Evolutionary conservation across 2,797 vertebrate species (phyloP), one percentile per base, ranked within the genome.

Genomic region (Phylloscopus collybita): DNA sequence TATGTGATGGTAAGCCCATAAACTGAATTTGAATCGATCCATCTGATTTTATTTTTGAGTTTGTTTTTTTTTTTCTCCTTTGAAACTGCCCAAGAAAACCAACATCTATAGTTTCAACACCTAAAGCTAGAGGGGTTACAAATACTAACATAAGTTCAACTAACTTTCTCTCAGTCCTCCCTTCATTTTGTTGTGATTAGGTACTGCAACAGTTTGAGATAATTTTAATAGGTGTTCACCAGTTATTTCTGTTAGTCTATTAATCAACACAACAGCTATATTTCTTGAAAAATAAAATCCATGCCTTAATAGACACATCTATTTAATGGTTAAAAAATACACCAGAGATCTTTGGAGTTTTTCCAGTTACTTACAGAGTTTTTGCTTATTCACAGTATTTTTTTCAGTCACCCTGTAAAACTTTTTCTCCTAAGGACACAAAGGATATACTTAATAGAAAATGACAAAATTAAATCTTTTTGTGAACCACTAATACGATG

Each of bases 301-400:
- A 67, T 66, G 47, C 81, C 34, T 61, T 74, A 88, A 53, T 3
- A 62, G 5, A 27, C 16, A 30, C 3, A 44, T 1, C 22, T 64
- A 45, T 38, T 51, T 51, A 67, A 73, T 15, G 6, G 8, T 16
- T 75, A 27, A 16, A 56, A 87, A 85, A 81, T 54, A 69, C 10
- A 19, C 5, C 47, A 40, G 5, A 49, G 16, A 64, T 47, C 21
- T 36, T 4, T 38, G 13, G 6, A 0, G 0, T 21, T 70, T 80
- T 86, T 65, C 62, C 26, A 50, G 19, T 40, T 78, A 49, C 5
- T 54, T 84, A 56, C 1, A 82, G 32, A 27, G 16, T 13, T 27
- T 75, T 80, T 84, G 22, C 5, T 86, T 64, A 64, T 1, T 49
- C 21, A 54, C 11, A 84, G 2, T 9, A 53, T 36, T 74, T 50